These are phyloP conservation scores for Crypturellus tataupa DNA, from an alignment of 2,797 vertebrate genomes.

Conservation along the genomic window DNA sequence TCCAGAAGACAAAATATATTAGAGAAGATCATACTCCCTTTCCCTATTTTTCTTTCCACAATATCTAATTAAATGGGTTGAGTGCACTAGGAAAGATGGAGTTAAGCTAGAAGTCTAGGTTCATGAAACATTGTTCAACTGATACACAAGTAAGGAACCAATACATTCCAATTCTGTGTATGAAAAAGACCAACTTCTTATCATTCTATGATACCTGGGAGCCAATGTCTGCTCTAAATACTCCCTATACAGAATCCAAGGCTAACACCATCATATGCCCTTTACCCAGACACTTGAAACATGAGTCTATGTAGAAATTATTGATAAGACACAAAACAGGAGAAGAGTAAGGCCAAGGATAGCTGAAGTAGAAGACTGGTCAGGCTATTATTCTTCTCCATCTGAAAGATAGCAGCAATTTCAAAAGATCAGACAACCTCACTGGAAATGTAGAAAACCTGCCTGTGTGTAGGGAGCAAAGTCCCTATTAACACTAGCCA, in stretches of 20 bases:
- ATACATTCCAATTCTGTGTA: not conserved
- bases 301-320: slow-evolving; percentile 9
- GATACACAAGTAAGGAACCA: not conserved
- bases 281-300: not conserved
- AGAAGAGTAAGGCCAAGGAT: slow-evolving; percentile 4
- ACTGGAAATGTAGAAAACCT: not conserved
- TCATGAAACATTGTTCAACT: not conserved
- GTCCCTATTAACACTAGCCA: not conserved
- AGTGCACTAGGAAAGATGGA: not conserved
- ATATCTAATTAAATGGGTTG: not conserved
- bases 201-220: not conserved
- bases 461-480: not conserved
- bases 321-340: slow-evolving; percentile 7
- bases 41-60: not conserved
- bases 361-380: slow-evolving; percentile 16
- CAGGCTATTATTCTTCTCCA: slow-evolving; percentile 27
- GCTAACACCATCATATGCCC: not conserved
- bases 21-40: not conserved
- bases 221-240: not conserved
- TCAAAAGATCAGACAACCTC: not conserved
- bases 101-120: not conserved
- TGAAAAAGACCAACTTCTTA: not conserved
- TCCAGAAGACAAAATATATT: not conserved
- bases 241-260: not conserved
- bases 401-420: not conserved